Evolutionary conservation across 2,113 vertebrate species (phyloP).

Genomic region (Oryzias javanicus): DNA sequence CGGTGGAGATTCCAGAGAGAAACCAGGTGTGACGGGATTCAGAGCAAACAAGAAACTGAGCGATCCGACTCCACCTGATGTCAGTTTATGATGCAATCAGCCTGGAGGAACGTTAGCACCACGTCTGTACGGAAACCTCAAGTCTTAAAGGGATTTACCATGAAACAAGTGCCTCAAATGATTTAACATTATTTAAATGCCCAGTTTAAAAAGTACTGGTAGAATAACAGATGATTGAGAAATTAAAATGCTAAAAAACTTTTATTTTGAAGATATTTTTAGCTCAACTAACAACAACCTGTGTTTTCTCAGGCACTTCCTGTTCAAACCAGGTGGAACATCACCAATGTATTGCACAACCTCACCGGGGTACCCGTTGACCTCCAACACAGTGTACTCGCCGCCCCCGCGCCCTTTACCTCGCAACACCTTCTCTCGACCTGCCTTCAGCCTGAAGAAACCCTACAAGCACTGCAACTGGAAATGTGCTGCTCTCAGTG

Average conservation of each 20-base stretch:
- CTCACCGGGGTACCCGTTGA: constrained; percentile 95
- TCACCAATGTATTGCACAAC: constrained; percentile 97
- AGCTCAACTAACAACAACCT: background rate
- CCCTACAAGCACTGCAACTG: constrained; percentile 98
- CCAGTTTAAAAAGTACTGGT: too few species aligned
- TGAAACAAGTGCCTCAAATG: too few species aligned
- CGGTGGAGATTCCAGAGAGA: too few species aligned
- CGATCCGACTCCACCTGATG: too few species aligned
- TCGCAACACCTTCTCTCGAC: constrained; percentile 92
- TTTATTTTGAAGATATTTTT: background rate
- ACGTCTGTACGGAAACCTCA: too few species aligned
- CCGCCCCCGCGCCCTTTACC: constrained; percentile 95
- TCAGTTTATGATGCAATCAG: too few species aligned
- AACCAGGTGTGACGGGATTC: too few species aligned
- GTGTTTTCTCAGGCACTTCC: constrained; percentile 87
- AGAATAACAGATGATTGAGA: too few species aligned
- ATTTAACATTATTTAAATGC: too few species aligned
- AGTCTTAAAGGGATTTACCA: too few species aligned
- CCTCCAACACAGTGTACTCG: constrained; percentile 98
- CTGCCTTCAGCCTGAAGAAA: constrained; percentile 97
- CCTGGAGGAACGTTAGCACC: too few species aligned
- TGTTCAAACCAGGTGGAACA: constrained; percentile 97
- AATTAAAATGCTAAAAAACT: background rate
- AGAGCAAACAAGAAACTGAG: too few species aligned
- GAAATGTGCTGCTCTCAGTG: constrained; percentile 96